Evolutionary conservation across 2,797 vertebrate genomes (phyloP), one percentile per base, ranked within the genome.

Genomic region (Brachyrhaphis roseni): DNA sequence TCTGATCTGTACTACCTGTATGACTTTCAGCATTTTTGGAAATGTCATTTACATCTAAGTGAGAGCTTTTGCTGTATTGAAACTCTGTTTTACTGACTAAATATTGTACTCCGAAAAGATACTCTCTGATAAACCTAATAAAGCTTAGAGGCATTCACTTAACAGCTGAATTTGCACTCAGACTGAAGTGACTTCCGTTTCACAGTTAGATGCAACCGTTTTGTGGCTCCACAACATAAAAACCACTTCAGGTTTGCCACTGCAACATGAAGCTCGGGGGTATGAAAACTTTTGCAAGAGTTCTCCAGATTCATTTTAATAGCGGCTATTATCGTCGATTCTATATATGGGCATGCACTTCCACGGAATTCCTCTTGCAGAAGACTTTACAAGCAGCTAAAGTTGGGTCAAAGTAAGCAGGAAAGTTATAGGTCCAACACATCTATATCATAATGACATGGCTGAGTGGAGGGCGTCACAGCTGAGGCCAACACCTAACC

Each of bases 401-500:
- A 72, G 47, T 46, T 16, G 12, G 66, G 66, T 72, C 71, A 47
- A 75, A 70, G 68, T 53, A 41, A 41, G 46, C 5, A 46, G 72
- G 2, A 34, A 79, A 74, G 72, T 73, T 82, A 34, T 74, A 57
- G 84, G 74, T 34, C 77, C 8, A 0, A 45, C 5, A 45, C 39
- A 3, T 43, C 23, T 70, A 43, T 13, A 70, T 36, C 62, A 36
- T 36, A 23, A 68, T 41, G 64, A 28, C 68, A 71, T 18, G 26
- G 68, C 23, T 45, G 68, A 70, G 39, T 45, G 93, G 90, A 85
- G 75, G 34, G 83, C 83, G 76, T 85, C 87, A 85, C 41, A 75
- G 80, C 72, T 86, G 89, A 92, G 89, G 80, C 88, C 88, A 88
- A 82, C 84, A 89, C 90, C 92, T 90, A 90, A 96, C 92, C 94